Evolutionary conservation across 2,797 vertebrate species (phyloP).

Genomic region (Serranus cabrilla): DNA sequence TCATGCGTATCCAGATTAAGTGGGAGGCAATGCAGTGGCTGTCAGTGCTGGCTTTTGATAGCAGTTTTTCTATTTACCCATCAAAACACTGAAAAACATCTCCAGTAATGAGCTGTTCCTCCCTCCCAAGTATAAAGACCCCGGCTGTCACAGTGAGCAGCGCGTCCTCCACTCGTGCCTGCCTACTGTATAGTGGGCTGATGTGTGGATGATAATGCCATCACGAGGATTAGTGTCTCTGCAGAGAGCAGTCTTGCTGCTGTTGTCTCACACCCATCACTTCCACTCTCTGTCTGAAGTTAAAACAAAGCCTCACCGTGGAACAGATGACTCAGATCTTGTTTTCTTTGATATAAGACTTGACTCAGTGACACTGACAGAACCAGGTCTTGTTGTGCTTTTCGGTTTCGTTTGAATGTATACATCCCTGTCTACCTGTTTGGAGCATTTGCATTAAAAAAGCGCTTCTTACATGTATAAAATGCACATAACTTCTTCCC

Average conservation of each 20-base stretch:
- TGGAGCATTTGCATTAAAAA: constrained; percentile 1
- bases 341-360: constrained; percentile 72
- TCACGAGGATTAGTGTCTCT: constrained; percentile 75
- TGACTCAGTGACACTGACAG: constrained; percentile 75
- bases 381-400: constrained; percentile 62
- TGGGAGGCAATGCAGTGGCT: constrained; percentile 65
- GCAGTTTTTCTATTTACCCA: constrained; percentile 76
- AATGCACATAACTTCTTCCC: constrained; percentile 7
- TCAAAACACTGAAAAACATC: constrained; percentile 77
- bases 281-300: constrained; percentile 67
- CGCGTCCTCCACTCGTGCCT: constrained; percentile 58
- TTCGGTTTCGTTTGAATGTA: constrained; percentile 26
- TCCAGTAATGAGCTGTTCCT: constrained; percentile 77
- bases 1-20: constrained; percentile 77
- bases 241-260: constrained; percentile 57
- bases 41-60: constrained; percentile 72
- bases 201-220: constrained; percentile 77
- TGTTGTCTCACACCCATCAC: constrained; percentile 71
- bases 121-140: constrained; percentile 72
- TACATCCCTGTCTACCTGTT: neutral
- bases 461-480: neutral
- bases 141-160: constrained; percentile 70
- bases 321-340: constrained; percentile 71
- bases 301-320: constrained; percentile 67
- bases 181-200: constrained; percentile 67